phyloP scores from a whole-genome alignment of 2,113 vertebrate species.

The Petrocephalus microphthalmus region DNA sequence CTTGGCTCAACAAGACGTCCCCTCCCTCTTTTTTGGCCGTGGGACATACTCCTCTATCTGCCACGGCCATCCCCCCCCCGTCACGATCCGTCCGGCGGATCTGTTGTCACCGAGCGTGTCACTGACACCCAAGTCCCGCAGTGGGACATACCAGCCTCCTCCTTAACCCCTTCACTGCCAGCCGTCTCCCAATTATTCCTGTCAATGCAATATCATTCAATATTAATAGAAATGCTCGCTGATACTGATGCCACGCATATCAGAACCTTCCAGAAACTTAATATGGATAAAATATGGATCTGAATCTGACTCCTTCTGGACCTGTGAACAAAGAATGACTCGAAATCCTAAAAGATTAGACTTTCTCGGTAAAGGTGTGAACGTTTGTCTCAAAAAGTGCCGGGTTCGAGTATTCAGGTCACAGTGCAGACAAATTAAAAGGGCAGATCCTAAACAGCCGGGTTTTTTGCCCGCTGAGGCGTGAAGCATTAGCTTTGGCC shows the following conservation, averaged over 20 bases:
- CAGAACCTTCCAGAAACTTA: neutral
- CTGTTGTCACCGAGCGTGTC: conserved; percentile 48
- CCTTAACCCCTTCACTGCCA: conserved; percentile 51
- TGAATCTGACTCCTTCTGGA: neutral
- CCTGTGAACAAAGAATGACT: neutral
- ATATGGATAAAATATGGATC: neutral
- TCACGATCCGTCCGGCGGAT: conserved; percentile 37
- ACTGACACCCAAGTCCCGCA: conserved; percentile 56
- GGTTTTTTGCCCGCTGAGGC: neutral
- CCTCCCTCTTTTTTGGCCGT: conserved; percentile 17
- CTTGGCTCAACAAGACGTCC: neutral
- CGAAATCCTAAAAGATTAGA: neutral
- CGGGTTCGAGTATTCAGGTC: neutral
- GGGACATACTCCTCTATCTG: neutral
- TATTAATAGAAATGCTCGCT: neutral
- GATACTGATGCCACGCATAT: neutral
- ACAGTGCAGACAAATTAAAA: neutral
- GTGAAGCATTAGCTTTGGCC: neutral
- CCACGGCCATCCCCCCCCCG: neutral
- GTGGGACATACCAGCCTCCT: conserved; percentile 23
- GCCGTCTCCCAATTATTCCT: conserved; percentile 13
- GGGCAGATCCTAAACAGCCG: neutral
- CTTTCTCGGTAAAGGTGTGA: neutral
- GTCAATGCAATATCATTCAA: neutral
- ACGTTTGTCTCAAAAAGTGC: neutral